phyloP scores from a whole-genome alignment of 2,113 vertebrate genomes.

The Psittacus erithacus region DNA sequence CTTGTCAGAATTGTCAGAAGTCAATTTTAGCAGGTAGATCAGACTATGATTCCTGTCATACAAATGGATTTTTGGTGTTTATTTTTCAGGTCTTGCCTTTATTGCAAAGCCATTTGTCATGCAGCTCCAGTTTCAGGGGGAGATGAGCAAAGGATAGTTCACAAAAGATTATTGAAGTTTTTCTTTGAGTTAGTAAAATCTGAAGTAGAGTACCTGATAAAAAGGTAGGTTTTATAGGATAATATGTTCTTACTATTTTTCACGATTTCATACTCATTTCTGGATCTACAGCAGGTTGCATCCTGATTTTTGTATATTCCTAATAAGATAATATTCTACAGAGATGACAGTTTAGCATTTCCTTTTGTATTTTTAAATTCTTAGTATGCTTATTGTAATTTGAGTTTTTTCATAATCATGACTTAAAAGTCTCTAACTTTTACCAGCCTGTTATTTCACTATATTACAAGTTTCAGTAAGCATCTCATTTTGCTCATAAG shows the following conservation, averaged over 20 bases:
- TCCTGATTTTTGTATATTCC: neutral
- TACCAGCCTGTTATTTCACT: neutral
- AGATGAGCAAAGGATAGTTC: constrained; percentile 77
- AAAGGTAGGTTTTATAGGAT: constrained; percentile 75
- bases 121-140: constrained; percentile 72
- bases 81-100: constrained; percentile 79
- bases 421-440: neutral
- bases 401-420: neutral
- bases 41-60: neutral
- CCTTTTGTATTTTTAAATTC: neutral
- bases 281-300: neutral
- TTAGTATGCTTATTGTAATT: neutral
- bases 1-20: neutral
- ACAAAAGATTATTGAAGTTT: constrained; percentile 83
- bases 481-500: neutral
- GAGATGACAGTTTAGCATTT: neutral
- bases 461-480: neutral
- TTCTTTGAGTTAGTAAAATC: constrained; percentile 84
- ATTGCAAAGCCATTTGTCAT: constrained; percentile 81
- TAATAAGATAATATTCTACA: neutral
- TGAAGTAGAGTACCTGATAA: constrained; percentile 82
- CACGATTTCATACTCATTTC: neutral
- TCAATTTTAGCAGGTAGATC: neutral
- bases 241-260: neutral
- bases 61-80: neutral